phyloP scores from a whole-genome alignment of 2,888 invertebrate genomes.

The Slavum lentiscoides region DNA sequence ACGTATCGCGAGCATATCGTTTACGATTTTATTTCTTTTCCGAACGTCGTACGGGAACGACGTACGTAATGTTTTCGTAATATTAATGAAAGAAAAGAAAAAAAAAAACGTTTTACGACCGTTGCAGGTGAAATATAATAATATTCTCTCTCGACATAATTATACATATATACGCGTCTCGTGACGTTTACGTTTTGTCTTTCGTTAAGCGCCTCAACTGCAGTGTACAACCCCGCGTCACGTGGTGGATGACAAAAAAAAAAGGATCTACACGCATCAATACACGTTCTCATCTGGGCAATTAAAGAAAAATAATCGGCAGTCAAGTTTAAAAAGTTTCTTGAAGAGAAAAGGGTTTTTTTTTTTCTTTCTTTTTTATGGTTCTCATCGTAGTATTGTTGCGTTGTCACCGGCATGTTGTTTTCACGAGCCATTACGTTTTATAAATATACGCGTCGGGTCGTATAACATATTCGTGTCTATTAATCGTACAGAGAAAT shows the following conservation, averaged over 20 bases:
- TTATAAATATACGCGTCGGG: not conserved
- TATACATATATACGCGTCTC: too few species aligned
- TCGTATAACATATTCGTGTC: not conserved
- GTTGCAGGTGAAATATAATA: too few species aligned
- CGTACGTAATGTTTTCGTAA: too few species aligned
- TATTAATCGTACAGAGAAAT: not conserved
- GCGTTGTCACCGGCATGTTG: slow-evolving; percentile 32
- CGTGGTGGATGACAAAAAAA: not conserved
- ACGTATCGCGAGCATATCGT: too few species aligned
- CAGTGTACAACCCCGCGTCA: slow-evolving; percentile 19
- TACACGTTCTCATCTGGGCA: slow-evolving; percentile 32
- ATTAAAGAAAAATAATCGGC: slow-evolving; percentile 51
- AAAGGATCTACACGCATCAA: slow-evolving; percentile 10
- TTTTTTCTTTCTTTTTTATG: not conserved
- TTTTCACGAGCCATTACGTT: slow-evolving; percentile 44
- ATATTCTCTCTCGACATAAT: too few species aligned
- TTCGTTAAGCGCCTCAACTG: slow-evolving; percentile 9
- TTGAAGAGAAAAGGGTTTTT: not conserved
- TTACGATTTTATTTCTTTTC: too few species aligned
- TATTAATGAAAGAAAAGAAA: too few species aligned
- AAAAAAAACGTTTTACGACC: too few species aligned
- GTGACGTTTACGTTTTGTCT: not conserved
- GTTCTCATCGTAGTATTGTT: slow-evolving; percentile 17
- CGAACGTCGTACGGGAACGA: too few species aligned
- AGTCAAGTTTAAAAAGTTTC: slow-evolving; percentile 13